Evolutionary conservation across 2,888 invertebrate species (phyloP), one percentile per base, ranked within the genome.

Genomic region (Leptinotarsa haldemani): DNA sequence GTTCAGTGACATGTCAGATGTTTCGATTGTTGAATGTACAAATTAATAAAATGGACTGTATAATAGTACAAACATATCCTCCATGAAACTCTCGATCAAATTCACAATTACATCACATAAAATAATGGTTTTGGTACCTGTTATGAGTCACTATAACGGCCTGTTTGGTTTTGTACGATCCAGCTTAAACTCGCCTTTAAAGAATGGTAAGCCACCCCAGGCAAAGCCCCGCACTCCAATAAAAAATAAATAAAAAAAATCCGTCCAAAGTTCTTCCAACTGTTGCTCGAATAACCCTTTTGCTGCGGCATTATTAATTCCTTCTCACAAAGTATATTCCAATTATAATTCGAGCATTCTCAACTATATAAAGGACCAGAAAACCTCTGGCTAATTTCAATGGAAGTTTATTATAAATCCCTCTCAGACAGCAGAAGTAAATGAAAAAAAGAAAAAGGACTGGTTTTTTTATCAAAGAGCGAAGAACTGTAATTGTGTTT

Each of bases 351-450:
- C 58, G 69, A 76, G 77, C 70, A 71, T 77, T 75, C 74, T 74
- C 72, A 74, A 74, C 70, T 71, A 71, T 72, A 78, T 78, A 79
- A 80, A 81, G 78, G 77, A 71, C 78, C 71, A 77, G 77, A 80
- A 77, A 81, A 78, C 75, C 78, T 74, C 77, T 79, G 77, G 79
- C 79, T 80, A 79, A 81, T 81, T 76, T 75, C 70, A 74, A 76
- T 77, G 76, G 69, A 76, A 74, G 68, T 77, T 71, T 70, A 73
- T 76, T 73, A 75, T 72, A 67, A 72, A 72, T 72, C 70, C 70
- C 30, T 20, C 52, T 48, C 63, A 47, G 63, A 67, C 63, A 61
- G 47, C 61, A 20, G n/a, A 50, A 30, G 67, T 69, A 72, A 66
- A 69, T 40, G 52, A 70, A 77, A 73, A 72, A 74, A 74, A 75